A percentile compares a stretch with the other conserved stretches of the same genome.
These are phyloP conservation scores for Falco concolor DNA, from an alignment of 2,797 vertebrate species.

Conservation along the genomic window DNA sequence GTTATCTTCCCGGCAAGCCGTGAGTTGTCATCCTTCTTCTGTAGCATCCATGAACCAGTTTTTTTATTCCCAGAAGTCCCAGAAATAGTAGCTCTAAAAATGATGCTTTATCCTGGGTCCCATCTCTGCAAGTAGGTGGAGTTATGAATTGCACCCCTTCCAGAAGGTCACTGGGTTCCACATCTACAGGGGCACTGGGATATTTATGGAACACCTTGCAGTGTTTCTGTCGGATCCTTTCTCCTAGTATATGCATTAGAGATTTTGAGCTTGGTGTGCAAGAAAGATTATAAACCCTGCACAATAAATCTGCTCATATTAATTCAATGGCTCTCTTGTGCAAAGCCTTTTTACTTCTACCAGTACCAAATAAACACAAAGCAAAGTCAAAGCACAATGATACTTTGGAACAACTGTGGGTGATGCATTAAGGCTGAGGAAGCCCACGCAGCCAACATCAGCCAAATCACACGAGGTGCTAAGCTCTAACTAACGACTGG, in stretches of 20 bases:
- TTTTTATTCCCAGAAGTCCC: neutral
- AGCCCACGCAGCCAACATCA: neutral
- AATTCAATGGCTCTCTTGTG: conserved; percentile 45
- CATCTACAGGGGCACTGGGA: neutral
- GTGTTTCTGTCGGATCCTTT: neutral
- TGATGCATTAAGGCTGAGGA: neutral
- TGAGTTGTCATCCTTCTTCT: neutral
- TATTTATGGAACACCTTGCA: neutral
- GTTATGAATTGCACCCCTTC: neutral
- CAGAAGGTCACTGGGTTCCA: neutral
- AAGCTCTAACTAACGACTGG: neutral
- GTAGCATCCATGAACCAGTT: neutral
- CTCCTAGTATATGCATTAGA: neutral
- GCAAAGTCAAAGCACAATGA: neutral
- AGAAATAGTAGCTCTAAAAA: neutral
- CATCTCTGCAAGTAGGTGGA: neutral
- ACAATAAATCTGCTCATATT: conserved; percentile 37
- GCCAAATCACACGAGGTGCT: neutral
- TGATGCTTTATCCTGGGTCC: neutral
- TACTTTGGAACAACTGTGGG: neutral
- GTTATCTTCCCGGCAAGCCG: neutral
- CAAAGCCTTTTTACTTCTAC: conserved; percentile 29
- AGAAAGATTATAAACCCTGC: conserved; percentile 5
- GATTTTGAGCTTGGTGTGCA: conserved; percentile 9
- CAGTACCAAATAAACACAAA: neutral